A percentile compares a stretch with the other conserved stretches of the same genome.
Evolutionary conservation across 2,797 vertebrate genomes (phyloP).

Genomic region (Crenuchus spilurus): DNA sequence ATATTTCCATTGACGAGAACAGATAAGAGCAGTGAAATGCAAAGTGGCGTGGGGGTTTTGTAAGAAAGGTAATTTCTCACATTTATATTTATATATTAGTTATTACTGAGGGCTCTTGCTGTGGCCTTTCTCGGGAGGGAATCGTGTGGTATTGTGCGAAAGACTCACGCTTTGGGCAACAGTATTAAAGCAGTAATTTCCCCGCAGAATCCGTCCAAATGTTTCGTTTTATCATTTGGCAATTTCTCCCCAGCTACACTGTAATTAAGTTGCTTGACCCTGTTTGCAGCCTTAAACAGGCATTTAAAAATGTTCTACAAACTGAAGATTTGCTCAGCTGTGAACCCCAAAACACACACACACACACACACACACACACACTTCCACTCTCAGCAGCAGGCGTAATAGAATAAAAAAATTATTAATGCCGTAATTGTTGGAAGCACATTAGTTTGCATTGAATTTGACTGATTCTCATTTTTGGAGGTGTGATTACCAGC

Average conservation of each 20-base stretch:
- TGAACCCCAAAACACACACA: constrained; percentile 74
- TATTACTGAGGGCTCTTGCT: constrained; percentile 82
- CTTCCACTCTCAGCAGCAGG: constrained; percentile 66
- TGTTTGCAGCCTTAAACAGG: constrained; percentile 87
- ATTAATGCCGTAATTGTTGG: constrained; percentile 97
- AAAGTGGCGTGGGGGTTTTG: constrained; percentile 68
- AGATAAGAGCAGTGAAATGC: constrained; percentile 45
- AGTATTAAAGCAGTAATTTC: constrained; percentile 99
- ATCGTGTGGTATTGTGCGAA: constrained; percentile 84
- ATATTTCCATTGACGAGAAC: constrained; percentile 35
- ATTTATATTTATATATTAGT: constrained; percentile 78
- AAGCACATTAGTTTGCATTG: constrained; percentile 92
- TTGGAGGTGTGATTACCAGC: constrained; percentile 63
- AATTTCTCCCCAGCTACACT: constrained; percentile 97
- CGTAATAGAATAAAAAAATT: constrained; percentile 90
- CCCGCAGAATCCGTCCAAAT: constrained; percentile 94
- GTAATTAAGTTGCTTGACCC: constrained; percentile 94
- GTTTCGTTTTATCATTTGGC: constrained; percentile 96
- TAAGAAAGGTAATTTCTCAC: constrained; percentile 79
- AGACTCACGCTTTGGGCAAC: constrained; percentile 88
- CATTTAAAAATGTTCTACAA: constrained; percentile 94
- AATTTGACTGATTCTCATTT: constrained; percentile 90
- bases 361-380: constrained; percentile 47
- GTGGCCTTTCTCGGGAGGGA: constrained; percentile 69
- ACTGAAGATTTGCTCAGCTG: constrained; percentile 90